phyloP scores from a whole-genome alignment of 2,888 invertebrate genomes.

The Protodeltote pygarga region DNA sequence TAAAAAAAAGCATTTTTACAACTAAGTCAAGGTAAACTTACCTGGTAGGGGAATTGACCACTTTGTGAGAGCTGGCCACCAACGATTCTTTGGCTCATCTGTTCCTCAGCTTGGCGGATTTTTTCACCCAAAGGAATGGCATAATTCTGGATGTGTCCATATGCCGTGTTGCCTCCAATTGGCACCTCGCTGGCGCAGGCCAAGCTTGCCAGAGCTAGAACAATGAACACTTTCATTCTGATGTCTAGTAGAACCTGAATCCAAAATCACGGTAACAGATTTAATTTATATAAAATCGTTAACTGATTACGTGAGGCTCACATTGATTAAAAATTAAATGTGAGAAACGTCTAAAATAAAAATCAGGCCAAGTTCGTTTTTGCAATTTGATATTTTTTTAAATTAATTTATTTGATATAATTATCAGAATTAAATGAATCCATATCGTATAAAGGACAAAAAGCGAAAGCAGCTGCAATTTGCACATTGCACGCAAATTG shows the following conservation, averaged over 20 bases:
- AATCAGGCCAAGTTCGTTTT: not conserved
- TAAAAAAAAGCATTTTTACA: too few relatives aligned
- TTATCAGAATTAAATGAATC: too few relatives aligned
- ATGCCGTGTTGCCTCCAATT: slow-evolving; percentile 46
- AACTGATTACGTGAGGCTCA: slow-evolving; percentile 22
- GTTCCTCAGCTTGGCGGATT: slow-evolving; percentile 60
- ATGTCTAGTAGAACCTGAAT: slow-evolving; percentile 10
- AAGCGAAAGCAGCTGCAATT: too few relatives aligned
- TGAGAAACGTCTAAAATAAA: not conserved
- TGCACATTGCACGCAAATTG: too few relatives aligned
- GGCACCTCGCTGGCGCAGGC: slow-evolving; percentile 27
- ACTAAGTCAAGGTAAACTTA: too few relatives aligned
- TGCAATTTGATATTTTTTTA: too few relatives aligned
- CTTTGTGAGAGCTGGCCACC: slow-evolving; percentile 58
- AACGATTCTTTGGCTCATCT: slow-evolving; percentile 55
- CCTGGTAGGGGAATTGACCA: slow-evolving; percentile 65
- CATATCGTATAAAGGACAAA: too few relatives aligned
- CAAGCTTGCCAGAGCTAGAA: slow-evolving; percentile 37
- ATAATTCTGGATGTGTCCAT: slow-evolving; percentile 57
- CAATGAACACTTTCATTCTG: slow-evolving; percentile 41
- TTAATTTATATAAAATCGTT: slow-evolving; percentile 38
- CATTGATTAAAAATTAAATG: not conserved
- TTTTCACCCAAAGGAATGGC: slow-evolving; percentile 61
- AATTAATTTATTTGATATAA: too few relatives aligned
- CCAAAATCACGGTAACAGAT: not conserved